Base-by-base conservation (phyloP, 30 jellyfish, hydroid and myxozoan species). In the Cassiopea xamachana region DNA sequence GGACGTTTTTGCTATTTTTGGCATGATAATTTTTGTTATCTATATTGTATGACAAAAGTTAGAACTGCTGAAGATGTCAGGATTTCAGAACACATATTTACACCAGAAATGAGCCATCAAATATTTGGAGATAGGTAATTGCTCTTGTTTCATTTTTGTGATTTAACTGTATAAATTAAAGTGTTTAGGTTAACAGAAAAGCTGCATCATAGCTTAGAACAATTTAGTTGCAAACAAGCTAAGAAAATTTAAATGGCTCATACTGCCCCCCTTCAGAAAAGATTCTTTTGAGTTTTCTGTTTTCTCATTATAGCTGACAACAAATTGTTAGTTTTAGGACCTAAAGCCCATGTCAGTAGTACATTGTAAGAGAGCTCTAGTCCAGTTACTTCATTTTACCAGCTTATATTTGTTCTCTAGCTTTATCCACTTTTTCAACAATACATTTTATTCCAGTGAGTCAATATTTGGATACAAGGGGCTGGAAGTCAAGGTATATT, bases 31-130 rank as follows among this genome's bases (percentile, higher is more conserved):
- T 27, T 27, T 27, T 27, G 39, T 27, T 27, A 27, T 27, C 39
- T 27, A 27, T 27, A 27, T 82, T 82, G 0, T 58, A 1, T 61
- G 1, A 75, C 19, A 87, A 59, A 69, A 95, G 99, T 95, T 15
- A 81, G 82, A 67, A 77, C 85, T 64, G 92, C 80, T 62, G 98
- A 92, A n/a, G 99, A 96, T 82, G 94, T 93, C 10, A 73, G 69
- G 48, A 77, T 82, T 49, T 74, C 76, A 19, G 97, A 85, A 68
- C 71, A 82, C 50, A 59, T 91, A 4, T 96, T 96, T 77, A 75
- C 69, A 50, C 98, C 99, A 1, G 96, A 91, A 84, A 96, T 96
- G 99, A 96, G 99, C 81, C 99, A 96, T 79, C 99, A 96, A 78
- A 70, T 96, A 8, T 96, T 92, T 96, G 99, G 99, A 1, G 99